phyloP scores from a whole-genome alignment of 2,888 invertebrate genomes.

The Cataglyphis rosenhaueri region DNA sequence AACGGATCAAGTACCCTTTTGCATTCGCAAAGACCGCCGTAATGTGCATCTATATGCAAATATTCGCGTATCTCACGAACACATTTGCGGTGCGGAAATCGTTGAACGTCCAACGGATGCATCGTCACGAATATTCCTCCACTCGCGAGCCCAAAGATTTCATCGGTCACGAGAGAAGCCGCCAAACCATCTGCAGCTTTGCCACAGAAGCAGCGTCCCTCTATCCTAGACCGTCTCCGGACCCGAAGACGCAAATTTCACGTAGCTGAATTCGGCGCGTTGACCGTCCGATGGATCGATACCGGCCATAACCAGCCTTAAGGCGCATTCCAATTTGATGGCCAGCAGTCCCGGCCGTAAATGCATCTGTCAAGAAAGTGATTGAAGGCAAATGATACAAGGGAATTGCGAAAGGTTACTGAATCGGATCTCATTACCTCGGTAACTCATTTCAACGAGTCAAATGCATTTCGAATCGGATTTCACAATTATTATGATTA shows the following conservation, averaged over 20 bases:
- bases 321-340: slow-evolving; percentile 82
- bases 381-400: slow-evolving; percentile 83
- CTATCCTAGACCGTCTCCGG: slow-evolving; percentile 48
- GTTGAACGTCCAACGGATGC: slow-evolving; percentile 65
- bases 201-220: slow-evolving; percentile 54
- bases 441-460: slow-evolving; percentile 79
- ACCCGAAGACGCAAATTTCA: slow-evolving; percentile 50
- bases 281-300: slow-evolving; percentile 67
- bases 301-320: slow-evolving; percentile 74
- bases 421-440: slow-evolving; percentile 80
- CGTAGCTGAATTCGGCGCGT: slow-evolving; percentile 51
- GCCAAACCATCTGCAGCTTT: slow-evolving; percentile 46
- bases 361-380: slow-evolving; percentile 84
- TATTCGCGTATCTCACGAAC: slow-evolving; percentile 54
- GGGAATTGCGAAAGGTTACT: slow-evolving; percentile 54
- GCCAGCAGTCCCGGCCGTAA: slow-evolving; percentile 78
- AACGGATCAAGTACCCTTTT: slow-evolving; percentile 51
- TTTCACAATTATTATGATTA: slow-evolving; percentile 80
- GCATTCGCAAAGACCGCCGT: slow-evolving; percentile 54
- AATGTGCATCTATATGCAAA: slow-evolving; percentile 56
- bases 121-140: slow-evolving; percentile 65
- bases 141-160: slow-evolving; percentile 49
- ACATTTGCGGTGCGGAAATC: slow-evolving; percentile 61
- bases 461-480: slow-evolving; percentile 82
- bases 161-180: slow-evolving; percentile 52